Evolutionary conservation across 2,888 invertebrate genomes (phyloP).

Genomic region (Ennomos fuscantarius): DNA sequence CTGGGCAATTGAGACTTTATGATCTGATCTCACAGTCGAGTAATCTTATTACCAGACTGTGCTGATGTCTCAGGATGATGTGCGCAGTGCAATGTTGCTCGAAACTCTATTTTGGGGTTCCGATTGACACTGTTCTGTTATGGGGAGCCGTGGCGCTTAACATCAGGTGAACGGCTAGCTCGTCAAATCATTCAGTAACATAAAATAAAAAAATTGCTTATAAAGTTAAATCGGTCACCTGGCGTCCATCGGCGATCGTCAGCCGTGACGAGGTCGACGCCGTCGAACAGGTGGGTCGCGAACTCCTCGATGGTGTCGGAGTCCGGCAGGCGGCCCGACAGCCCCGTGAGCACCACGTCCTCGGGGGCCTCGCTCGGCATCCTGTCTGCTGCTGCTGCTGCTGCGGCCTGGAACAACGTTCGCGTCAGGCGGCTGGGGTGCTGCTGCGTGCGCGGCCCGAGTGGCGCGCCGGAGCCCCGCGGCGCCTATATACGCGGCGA

Average conservation of each 20-base stretch:
- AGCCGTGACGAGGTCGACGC: constrained; percentile 96
- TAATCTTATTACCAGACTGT: too few species aligned
- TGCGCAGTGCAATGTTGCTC: too few species aligned
- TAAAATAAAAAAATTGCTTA: background rate
- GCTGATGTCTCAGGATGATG: too few species aligned
- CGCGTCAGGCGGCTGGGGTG: background rate
- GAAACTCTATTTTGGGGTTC: too few species aligned
- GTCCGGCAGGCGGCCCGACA: constrained; percentile 96
- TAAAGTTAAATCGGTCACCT: constrained; percentile 58
- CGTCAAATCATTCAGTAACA: too few species aligned
- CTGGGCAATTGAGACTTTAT: too few species aligned
- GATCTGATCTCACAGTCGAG: too few species aligned
- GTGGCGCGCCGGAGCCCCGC: constrained; percentile 60
- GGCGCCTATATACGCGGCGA: too few species aligned
- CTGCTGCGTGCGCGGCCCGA: constrained; percentile 52
- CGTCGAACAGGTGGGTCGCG: constrained; percentile 94
- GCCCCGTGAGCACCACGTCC: constrained; percentile 92
- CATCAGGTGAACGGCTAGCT: too few species aligned
- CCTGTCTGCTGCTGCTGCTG: constrained; percentile 18
- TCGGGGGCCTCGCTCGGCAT: constrained; percentile 80
- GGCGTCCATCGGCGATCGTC: constrained; percentile 95
- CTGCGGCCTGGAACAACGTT: constrained; percentile 34
- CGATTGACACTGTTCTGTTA: too few species aligned
- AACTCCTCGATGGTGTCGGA: constrained; percentile 96
- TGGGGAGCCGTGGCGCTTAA: too few species aligned